phyloP scores from a whole-genome alignment of 2,113 vertebrate species.

The Takifugu flavidus region DNA sequence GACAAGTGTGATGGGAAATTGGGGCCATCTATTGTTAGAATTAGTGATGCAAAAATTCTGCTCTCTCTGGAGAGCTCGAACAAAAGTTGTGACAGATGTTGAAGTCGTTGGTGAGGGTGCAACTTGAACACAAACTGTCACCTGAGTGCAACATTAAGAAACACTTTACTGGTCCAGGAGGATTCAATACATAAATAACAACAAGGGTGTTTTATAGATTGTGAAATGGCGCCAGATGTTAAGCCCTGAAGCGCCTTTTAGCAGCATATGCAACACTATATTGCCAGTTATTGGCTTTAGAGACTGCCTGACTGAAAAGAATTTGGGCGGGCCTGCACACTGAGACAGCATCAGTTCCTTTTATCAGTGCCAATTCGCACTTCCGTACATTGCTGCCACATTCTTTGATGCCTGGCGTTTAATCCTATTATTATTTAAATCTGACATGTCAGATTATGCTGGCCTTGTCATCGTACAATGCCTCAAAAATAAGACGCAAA shows the following conservation, averaged over 20 bases:
- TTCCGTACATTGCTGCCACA: constrained; percentile 1
- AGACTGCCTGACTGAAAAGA: background rate
- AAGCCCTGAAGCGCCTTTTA: constrained; percentile 22
- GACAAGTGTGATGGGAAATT: background rate
- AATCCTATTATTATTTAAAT: constrained; percentile 29
- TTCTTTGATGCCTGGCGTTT: constrained; percentile 16
- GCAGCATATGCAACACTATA: constrained; percentile 5
- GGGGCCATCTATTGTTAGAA: constrained; percentile 23
- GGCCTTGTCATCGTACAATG: constrained; percentile 13
- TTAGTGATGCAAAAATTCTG: constrained; percentile 23
- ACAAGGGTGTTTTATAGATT: constrained; percentile 18
- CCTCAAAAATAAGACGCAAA: constrained; percentile 10
- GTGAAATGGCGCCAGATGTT: constrained; percentile 28
- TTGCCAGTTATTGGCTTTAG: background rate
- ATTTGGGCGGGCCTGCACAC: constrained; percentile 6
- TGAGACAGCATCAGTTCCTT: background rate
- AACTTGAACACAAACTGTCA: too few relatives aligned
- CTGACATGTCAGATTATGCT: constrained; percentile 26
- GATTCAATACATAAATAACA: background rate
- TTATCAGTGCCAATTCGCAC: background rate
- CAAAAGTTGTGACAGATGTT: constrained; percentile 4
- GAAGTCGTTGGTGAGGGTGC: background rate
- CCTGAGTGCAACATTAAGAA: too few relatives aligned
- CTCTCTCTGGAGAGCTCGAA: constrained; percentile 4
- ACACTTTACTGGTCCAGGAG: too few relatives aligned